Evolutionary conservation across 2,888 invertebrate species (phyloP).

Genomic region (Octonoba sinensis): DNA sequence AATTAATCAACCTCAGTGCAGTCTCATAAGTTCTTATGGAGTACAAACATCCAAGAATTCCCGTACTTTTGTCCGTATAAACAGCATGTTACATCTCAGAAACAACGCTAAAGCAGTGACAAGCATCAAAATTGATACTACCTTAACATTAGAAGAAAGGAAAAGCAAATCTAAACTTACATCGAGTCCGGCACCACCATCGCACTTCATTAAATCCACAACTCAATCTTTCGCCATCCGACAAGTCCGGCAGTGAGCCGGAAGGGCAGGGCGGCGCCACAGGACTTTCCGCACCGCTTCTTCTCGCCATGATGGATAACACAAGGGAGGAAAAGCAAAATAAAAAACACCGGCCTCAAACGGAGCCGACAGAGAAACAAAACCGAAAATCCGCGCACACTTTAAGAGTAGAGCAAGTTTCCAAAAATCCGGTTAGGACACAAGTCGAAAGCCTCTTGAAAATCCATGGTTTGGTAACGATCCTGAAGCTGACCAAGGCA

Average conservation of each 20-base stretch:
- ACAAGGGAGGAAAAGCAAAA: slow-evolving; percentile 5
- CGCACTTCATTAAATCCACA: slow-evolving; percentile 39
- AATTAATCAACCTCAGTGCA: too few relatives aligned
- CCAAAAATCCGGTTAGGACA: slow-evolving; percentile 9
- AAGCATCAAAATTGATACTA: too few relatives aligned
- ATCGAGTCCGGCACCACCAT: slow-evolving; percentile 57
- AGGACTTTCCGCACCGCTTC: slow-evolving; percentile 53
- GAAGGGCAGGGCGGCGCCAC: slow-evolving; percentile 50
- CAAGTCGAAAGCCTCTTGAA: neutral
- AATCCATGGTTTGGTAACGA: slow-evolving; percentile 10
- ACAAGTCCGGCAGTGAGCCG: slow-evolving; percentile 51
- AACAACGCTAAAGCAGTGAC: too few relatives aligned
- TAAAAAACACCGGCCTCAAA: slow-evolving; percentile 5
- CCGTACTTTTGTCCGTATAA: too few relatives aligned
- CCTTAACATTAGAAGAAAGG: too few relatives aligned
- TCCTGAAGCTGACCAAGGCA: slow-evolving; percentile 3
- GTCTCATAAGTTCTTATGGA: too few relatives aligned
- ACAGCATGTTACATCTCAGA: too few relatives aligned
- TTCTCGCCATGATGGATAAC: slow-evolving; percentile 22
- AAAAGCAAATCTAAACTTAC: slow-evolving; percentile 31
- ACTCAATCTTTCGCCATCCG: slow-evolving; percentile 24
- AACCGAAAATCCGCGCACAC: neutral
- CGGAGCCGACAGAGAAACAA: neutral
- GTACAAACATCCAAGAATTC: too few relatives aligned
- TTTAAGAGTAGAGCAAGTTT: neutral